Percentiles rank a stretch among this genome's conserved stretches.
phyloP scores from a whole-genome alignment of 1,140 invertebrate species.

The Pseudomyrmex concolor region DNA sequence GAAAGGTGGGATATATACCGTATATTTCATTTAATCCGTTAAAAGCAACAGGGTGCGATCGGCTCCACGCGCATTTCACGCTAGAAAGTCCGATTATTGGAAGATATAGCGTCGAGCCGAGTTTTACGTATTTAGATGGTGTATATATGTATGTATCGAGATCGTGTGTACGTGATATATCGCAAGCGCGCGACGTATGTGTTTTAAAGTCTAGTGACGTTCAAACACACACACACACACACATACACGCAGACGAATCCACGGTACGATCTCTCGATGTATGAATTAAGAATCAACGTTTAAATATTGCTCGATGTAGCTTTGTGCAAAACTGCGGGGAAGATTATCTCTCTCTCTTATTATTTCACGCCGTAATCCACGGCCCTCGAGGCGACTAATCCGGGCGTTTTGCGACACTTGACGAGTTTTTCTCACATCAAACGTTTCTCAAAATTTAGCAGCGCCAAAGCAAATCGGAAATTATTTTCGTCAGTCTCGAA shows the following conservation, averaged over 20 bases:
- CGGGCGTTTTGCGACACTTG: background rate
- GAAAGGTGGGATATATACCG: constrained; percentile 5
- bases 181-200: background rate
- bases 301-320: constrained; percentile 31
- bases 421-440: background rate
- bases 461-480: background rate
- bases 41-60: constrained; percentile 58
- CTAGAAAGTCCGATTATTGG: constrained; percentile 55
- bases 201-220: constrained; percentile 9
- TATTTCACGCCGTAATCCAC: background rate
- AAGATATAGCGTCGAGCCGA: constrained; percentile 39
- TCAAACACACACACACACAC: background rate
- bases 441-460: constrained; percentile 3
- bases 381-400: background rate
- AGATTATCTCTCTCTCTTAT: background rate
- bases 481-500: constrained; percentile 37
- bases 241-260: background rate
- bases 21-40: constrained; percentile 47
- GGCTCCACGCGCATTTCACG: constrained; percentile 47
- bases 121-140: constrained; percentile 47
- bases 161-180: constrained; percentile 27
- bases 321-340: background rate
- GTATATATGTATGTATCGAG: too few relatives aligned
- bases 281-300: constrained; percentile 43
- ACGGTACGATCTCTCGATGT: background rate